Evolutionary conservation across 2,797 vertebrate genomes (phyloP).

Genomic region (Cryptoprocta ferox): DNA sequence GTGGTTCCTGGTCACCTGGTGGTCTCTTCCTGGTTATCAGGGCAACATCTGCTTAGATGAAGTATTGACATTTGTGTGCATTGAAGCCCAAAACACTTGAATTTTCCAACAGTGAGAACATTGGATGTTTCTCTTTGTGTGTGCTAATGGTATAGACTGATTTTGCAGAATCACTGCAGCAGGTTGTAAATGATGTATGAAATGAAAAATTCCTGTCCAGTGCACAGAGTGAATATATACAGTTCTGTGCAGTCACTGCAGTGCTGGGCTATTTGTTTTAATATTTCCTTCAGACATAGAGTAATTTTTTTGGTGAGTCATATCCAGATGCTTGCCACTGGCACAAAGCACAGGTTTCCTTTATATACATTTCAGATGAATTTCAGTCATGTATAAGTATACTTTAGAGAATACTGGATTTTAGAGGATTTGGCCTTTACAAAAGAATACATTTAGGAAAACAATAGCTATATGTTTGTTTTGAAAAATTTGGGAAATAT

Average conservation of each 20-base stretch:
- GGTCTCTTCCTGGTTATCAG: background rate
- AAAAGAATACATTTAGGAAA: constrained; percentile 38
- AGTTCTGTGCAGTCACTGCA: constrained; percentile 58
- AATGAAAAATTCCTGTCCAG: constrained; percentile 85
- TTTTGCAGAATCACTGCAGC: constrained; percentile 82
- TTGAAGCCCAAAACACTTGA: constrained; percentile 36
- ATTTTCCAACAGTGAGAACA: constrained; percentile 47
- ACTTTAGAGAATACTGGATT: background rate
- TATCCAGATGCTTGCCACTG: constrained; percentile 55
- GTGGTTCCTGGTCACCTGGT: background rate
- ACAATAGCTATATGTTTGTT: background rate
- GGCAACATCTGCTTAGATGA: background rate
- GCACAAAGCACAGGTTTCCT: constrained; percentile 42
- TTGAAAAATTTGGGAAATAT: constrained; percentile 10
- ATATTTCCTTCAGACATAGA: constrained; percentile 69
- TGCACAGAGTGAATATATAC: constrained; percentile 68
- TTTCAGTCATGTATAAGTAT: constrained; percentile 32
- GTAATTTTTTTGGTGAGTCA: constrained; percentile 71
- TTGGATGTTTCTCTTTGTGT: constrained; percentile 69
- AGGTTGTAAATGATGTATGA: constrained; percentile 87
- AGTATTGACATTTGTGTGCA: background rate
- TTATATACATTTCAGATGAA: constrained; percentile 55
- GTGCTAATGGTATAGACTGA: constrained; percentile 72
- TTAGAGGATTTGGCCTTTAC: constrained; percentile 37
- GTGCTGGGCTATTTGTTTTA: constrained; percentile 77